Conservation (phyloP, 2,888 invertebrate genomes). For the Halictus quadricinctus region DNA sequence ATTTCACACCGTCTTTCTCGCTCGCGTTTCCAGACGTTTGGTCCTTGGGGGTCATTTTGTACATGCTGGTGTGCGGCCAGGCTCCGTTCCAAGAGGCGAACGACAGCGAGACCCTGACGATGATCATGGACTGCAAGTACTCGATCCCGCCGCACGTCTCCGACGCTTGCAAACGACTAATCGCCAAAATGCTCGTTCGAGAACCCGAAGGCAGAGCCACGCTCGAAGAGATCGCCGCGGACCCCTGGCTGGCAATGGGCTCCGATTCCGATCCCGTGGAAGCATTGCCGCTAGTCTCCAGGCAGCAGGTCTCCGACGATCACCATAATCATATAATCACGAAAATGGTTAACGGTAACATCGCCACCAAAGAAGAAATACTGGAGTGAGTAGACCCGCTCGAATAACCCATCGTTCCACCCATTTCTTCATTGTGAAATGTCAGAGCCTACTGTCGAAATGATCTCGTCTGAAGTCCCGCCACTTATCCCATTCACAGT, state of each 20-base stretch:
- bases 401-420: neutral
- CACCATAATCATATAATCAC: conserved; percentile 96
- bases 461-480: neutral
- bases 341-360: conserved; percentile 97
- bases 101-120: conserved; percentile 99
- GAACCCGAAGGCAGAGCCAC: conserved; percentile 96
- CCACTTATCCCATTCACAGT: neutral
- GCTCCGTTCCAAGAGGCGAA: conserved; percentile 99
- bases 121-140: conserved; percentile 99
- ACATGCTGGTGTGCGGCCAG: conserved; percentile 98
- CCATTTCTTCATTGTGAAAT: neutral
- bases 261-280: conserved; percentile 83
- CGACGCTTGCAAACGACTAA: conserved; percentile 92
- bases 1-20: neutral
- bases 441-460: neutral
- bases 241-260: conserved; percentile 90
- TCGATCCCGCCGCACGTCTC: conserved; percentile 95
- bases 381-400: conserved; percentile 86
- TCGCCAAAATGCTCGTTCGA: conserved; percentile 95
- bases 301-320: conserved; percentile 95
- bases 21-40: conserved; percentile 90
- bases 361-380: conserved; percentile 97
- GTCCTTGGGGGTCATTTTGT: conserved; percentile 99
- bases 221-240: conserved; percentile 92
- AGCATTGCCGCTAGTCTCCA: conserved; percentile 92